Evolutionary conservation across 2,797 vertebrate species (phyloP).

Genomic region (Pitangus sulphuratus): DNA sequence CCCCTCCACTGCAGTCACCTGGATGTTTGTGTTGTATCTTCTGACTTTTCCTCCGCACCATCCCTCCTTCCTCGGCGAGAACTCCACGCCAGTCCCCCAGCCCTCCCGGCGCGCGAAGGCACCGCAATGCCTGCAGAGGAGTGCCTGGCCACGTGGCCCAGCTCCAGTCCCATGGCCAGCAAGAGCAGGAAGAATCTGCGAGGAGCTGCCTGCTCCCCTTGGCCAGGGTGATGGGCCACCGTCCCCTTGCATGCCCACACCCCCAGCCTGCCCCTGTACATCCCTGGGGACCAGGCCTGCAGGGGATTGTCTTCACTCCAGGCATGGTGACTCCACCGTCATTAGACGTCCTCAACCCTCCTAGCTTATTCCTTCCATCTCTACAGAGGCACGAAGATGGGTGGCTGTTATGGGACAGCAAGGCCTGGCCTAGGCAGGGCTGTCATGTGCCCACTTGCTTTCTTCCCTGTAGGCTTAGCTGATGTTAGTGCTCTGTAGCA

Average conservation of each 20-base stretch:
- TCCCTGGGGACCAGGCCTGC: neutral
- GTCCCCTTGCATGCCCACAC: neutral
- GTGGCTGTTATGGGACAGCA: neutral
- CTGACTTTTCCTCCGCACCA: conserved; percentile 79
- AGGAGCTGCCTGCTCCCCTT: conserved; percentile 41
- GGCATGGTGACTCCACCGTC: neutral
- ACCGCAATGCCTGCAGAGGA: conserved; percentile 52
- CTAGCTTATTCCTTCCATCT: neutral
- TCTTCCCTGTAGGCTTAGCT: conserved; percentile 10
- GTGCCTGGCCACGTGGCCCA: neutral
- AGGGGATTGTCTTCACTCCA: neutral
- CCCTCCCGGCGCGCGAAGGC: conserved; percentile 25
- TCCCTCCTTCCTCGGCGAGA: conserved; percentile 74
- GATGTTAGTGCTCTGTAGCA: conserved; percentile 2
- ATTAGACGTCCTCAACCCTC: neutral
- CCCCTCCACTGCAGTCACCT: conserved; percentile 72
- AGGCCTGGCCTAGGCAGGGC: neutral
- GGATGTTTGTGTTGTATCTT: conserved; percentile 84
- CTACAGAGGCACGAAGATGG: neutral
- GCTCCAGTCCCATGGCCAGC: conserved; percentile 41
- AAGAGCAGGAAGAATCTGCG: conserved; percentile 60
- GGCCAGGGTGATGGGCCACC: neutral
- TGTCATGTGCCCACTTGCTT: neutral
- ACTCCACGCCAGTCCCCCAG: conserved; percentile 41
- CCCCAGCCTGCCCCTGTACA: neutral